Conservation (phyloP, 2,888 invertebrate species). For the Caenorhabditis sinica region DNA sequence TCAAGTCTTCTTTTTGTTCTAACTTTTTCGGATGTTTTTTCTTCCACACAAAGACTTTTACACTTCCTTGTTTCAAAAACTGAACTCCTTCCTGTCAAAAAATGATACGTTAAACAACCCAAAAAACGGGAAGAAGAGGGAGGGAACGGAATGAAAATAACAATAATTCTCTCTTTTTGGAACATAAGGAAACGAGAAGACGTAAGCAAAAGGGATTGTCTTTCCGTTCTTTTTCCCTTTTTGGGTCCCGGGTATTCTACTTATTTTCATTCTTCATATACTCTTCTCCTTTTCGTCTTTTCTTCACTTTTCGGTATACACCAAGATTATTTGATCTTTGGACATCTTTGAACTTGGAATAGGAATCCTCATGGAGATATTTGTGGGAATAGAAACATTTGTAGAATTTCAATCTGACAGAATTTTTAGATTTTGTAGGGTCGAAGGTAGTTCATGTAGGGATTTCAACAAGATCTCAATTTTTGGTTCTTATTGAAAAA, state of each 20-base stretch:
- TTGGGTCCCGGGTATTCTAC: conserved; percentile 9
- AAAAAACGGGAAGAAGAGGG: conserved; percentile 1
- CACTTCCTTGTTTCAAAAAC: conserved; percentile 23
- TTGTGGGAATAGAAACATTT: no score
- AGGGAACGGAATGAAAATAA: conserved; percentile 8
- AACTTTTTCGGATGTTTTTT: neutral
- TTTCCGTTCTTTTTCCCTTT: conserved; percentile 19
- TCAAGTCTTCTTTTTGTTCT: neutral
- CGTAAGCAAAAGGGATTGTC: conserved; percentile 24
- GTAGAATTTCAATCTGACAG: no score
- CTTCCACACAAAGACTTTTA: neutral
- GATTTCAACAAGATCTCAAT: no score
- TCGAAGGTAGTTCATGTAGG: no score
- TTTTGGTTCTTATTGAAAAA: no score
- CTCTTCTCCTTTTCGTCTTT: neutral
- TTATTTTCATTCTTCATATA: conserved; percentile 9
- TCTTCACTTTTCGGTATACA: no score
- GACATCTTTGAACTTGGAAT: neutral
- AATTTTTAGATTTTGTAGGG: no score
- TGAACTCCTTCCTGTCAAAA: conserved; percentile 24
- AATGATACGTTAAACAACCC: conserved; percentile 19
- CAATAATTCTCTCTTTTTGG: conserved; percentile 25
- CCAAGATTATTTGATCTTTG: neutral
- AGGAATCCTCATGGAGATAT: no score
- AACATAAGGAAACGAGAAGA: conserved; percentile 23